Evolutionary conservation across 2,888 invertebrate genomes (phyloP), one percentile per base, ranked within the genome.

Genomic region (Chymomyza caudatula): DNA sequence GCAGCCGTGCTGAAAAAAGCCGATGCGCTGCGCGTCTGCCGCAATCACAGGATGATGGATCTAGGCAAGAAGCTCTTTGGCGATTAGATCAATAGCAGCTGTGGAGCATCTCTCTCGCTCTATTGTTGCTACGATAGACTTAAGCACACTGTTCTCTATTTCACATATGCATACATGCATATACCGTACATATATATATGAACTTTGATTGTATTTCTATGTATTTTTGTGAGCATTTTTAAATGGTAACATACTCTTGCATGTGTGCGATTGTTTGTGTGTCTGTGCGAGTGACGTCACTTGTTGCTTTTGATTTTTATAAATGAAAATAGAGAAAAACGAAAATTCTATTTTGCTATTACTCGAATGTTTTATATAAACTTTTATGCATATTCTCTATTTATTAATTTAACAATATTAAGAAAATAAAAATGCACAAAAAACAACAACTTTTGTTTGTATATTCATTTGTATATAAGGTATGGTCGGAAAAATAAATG

Each of bases 31-130:
- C 94, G 94, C 74, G 95, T 95, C 80, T 96, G 96, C 89, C 92
- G 96, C 87, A 96, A 95, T 89, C 96, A 96, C 90, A 92, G 96
- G 86, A 93, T 96, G 91, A 96, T 96, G 96, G 96, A 96, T 78
- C 92, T 96, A 89, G 96, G 96, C 82, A 96, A 96, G 91, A 94
- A 94, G 89, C 92, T 96, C 72, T 96, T 96, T 90, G 96, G 96
- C 77, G 96, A 96, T 91, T 96, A 95, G 53, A 58, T 4, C 23
- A 22, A 25, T 11, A 47, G 15, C 6, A 49, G 44, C 44, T 4
- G 4, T 13, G 6, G 15, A 11, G 44, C 44, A 2, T 44, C 17
- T 17, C 19, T 3, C 44, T 44, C 3, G 47, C 47, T 47, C 17
- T 8, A 13, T 47, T 17, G 11, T 37, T 8, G 29, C 29, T 37